Base-by-base conservation (phyloP, 2,888 invertebrate species). In the Phymatocera aterrima region DNA sequence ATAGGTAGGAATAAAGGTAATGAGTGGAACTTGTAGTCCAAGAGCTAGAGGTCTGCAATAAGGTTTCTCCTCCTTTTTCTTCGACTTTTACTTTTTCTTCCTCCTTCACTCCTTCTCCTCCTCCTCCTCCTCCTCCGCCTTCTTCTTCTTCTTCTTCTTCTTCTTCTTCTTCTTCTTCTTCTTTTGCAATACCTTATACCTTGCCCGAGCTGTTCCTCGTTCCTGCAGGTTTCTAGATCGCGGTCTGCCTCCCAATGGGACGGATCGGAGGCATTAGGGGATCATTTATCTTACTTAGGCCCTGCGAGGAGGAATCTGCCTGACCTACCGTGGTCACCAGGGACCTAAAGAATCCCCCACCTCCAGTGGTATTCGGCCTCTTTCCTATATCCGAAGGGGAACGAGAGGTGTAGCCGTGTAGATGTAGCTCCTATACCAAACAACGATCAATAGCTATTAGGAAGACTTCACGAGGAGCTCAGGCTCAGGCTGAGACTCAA, bases 231-330 rank as follows among this genome's bases (percentile, higher is more conserved):
- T 72, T 1, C 72, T n/a, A 34, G 72, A 34, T 72, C 48, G 31
- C 72, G 34, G 51, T 72, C 75, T 28, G 37, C 37, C 57, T 75
- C 75, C 57, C 60, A 24, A 75, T 60, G 75, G 75, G 57, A 75
- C 82, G 82, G 84, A 84, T 85, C 84, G 84, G 83, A 83, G 85
- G 83, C 84, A 85, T 86, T 83, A 85, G 83, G 82, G 83, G 85
- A 86, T 88, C 87, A 87, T 88, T 88, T 88, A 87, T 88, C 88
- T 88, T 87, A 88, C 87, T 88, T 88, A 88, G 80, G 80, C 28
- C 75, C 75, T 54, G 60, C 75, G 80, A 77, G 83, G 75, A 78
- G 85, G 84, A 83, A 88, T 86, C 84, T 87, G 84, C 80, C 84
- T 83, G 84, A 84, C 84, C 84, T 82, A 82, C 83, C 86, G 84